Evolutionary conservation across 2,113 vertebrate species (phyloP).

Genomic region (Crotalus helleri): DNA sequence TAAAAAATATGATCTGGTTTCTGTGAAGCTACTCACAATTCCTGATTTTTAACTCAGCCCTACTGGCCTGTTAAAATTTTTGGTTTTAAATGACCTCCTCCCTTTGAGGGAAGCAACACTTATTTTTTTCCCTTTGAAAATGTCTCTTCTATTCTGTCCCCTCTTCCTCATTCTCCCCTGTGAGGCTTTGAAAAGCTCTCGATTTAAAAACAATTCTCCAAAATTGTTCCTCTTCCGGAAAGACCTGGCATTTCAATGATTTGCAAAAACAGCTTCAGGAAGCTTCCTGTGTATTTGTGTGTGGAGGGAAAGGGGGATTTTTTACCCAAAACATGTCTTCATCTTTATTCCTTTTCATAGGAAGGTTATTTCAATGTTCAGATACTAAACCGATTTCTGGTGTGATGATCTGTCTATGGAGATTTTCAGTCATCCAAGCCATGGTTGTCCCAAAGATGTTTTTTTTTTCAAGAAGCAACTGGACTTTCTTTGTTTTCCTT

Average conservation of each 20-base stretch:
- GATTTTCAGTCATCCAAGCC: too few relatives aligned
- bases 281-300: background rate
- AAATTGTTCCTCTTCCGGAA: slow-evolving; percentile 22
- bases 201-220: slow-evolving; percentile 37
- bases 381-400: background rate
- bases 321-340: background rate
- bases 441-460: too few relatives aligned
- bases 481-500: too few relatives aligned
- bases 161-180: background rate
- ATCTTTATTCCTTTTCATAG: background rate
- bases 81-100: slow-evolving; percentile 17
- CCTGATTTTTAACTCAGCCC: background rate
- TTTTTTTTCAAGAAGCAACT: too few relatives aligned
- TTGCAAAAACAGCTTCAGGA: background rate
- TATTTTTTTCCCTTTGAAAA: slow-evolving; percentile 42
- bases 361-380: slow-evolving; percentile 16
- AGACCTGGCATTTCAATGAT: slow-evolving; percentile 20
- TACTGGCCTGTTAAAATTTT: background rate
- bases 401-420: background rate
- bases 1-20: background rate
- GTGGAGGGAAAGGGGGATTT: background rate
- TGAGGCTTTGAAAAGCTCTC: slow-evolving; percentile 19
- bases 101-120: slow-evolving; percentile 39
- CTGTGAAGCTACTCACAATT: slow-evolving; percentile 24
- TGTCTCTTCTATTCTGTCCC: background rate